phyloP scores from a whole-genome alignment of 2,888 invertebrate genomes.

The Athetis lepigone region DNA sequence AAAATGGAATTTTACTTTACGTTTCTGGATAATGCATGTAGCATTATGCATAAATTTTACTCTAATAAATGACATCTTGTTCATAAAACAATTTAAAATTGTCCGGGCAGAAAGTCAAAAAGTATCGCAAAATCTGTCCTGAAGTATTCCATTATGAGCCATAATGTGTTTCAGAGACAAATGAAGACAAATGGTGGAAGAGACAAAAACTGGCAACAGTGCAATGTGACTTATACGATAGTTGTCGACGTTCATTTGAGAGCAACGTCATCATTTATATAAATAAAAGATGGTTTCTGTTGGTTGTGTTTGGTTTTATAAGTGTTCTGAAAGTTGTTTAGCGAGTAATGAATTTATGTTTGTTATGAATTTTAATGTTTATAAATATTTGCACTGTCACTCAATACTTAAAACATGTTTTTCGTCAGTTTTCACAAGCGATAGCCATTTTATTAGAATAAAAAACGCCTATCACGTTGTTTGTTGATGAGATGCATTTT shows the following conservation, averaged over 20 bases:
- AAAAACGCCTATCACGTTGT: no score
- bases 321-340: no score
- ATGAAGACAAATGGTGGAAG: slow-evolving; percentile 39
- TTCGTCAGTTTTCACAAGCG: no score
- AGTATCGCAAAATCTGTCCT: slow-evolving; percentile 27
- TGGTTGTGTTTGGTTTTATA: not conserved
- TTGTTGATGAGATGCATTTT: no score
- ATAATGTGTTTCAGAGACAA: slow-evolving; percentile 44
- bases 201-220: slow-evolving; percentile 37
- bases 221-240: slow-evolving; percentile 29
- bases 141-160: slow-evolving; percentile 37
- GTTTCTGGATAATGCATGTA: no score
- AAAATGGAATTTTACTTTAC: no score
- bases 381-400: not conserved
- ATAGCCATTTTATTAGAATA: no score
- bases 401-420: not conserved
- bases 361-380: no score
- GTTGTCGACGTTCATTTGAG: slow-evolving; percentile 25
- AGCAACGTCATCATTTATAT: slow-evolving; percentile 35
- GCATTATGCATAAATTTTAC: not conserved
- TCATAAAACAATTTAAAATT: not conserved
- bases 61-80: not conserved
- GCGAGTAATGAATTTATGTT: not conserved
- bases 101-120: not conserved
- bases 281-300: slow-evolving; percentile 16